Evolutionary conservation across 53 echinoderm and acorn worm species (phyloP).

Genomic region (Stichopus horrens): DNA sequence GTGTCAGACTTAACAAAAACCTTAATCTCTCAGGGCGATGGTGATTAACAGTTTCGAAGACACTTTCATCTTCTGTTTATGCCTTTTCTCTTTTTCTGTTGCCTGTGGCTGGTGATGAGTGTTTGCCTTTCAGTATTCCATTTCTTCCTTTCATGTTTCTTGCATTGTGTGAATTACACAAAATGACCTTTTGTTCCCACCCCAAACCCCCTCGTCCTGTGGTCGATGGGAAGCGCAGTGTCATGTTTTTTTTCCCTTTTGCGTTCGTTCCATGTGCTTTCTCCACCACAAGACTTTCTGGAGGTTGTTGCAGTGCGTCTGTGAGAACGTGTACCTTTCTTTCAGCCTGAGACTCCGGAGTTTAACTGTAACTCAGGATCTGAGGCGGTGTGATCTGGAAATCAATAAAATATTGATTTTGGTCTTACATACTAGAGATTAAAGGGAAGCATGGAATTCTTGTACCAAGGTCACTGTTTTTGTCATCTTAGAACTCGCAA

Average conservation of each 20-base stretch:
- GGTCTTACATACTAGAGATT: constrained; percentile 10
- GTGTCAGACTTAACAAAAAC: no score
- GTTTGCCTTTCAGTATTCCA: neutral
- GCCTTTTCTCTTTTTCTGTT: neutral
- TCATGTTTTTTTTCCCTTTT: neutral
- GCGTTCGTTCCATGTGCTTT: neutral
- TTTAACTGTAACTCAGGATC: neutral
- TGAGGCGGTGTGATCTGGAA: constrained; percentile 1
- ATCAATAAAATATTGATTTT: constrained; percentile 39
- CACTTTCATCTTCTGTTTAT: neutral
- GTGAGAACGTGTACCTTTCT: neutral
- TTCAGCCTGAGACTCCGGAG: neutral
- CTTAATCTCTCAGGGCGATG: no score
- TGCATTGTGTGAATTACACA: neutral
- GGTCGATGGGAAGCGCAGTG: no score
- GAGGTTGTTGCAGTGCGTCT: neutral
- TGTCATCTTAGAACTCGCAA: neutral
- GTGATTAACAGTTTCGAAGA: neutral
- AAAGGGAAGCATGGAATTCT: constrained; percentile 13
- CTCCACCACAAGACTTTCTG: neutral
- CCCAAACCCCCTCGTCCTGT: no score
- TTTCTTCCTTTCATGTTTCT: neutral
- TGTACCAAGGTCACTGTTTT: constrained; percentile 13
- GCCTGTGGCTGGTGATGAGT: neutral
- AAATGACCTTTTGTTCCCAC: neutral